Conservation (phyloP, 2,113 vertebrate genomes). For the Sterrhoptilus dennistouni region DNA sequence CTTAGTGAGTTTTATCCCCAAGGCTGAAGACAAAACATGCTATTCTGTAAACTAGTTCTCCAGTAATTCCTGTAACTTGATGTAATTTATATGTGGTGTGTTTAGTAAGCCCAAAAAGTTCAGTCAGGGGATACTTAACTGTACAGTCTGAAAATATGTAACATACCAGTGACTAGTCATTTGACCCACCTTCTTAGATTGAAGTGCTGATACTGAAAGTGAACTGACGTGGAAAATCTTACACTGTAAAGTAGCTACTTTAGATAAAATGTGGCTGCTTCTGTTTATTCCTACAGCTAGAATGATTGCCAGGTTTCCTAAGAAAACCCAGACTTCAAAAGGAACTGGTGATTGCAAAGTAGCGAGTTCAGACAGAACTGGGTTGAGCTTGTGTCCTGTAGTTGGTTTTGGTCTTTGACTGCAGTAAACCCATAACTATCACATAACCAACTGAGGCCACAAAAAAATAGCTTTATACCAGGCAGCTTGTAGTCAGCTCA, state of each 20-base stretch:
- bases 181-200: neutral
- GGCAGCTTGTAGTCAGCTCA: neutral
- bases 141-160: neutral
- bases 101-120: neutral
- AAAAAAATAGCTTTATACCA: neutral
- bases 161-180: neutral
- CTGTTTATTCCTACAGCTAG: neutral
- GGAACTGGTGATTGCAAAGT: neutral
- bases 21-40: neutral
- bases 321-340: neutral
- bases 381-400: neutral
- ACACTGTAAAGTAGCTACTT: neutral
- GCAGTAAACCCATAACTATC: neutral
- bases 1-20: slow-evolving; percentile 82
- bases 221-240: neutral
- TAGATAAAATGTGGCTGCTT: slow-evolving; percentile 6
- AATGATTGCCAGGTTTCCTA: neutral
- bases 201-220: neutral
- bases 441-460: neutral
- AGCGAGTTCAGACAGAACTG: neutral
- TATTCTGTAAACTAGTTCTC: neutral
- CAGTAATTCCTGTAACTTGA: neutral
- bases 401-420: neutral
- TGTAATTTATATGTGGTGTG: neutral
- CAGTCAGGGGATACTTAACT: neutral